These are phyloP conservation scores for Tetrax tetrax DNA, from an alignment of 2,113 vertebrate species.

Conservation along the genomic window DNA sequence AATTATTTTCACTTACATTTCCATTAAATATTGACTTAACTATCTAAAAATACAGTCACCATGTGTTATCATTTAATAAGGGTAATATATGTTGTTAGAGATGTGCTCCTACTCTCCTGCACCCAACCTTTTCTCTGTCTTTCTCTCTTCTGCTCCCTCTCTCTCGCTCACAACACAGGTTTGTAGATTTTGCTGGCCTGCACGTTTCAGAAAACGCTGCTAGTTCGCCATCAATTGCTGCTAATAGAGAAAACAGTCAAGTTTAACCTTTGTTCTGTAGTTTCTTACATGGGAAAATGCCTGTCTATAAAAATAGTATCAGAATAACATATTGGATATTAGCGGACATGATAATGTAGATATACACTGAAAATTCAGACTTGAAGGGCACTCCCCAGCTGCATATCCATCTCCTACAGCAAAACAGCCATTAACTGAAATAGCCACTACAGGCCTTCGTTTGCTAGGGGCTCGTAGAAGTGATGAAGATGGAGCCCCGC, in stretches of 20 bases:
- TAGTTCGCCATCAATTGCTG: not conserved
- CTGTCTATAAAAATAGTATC: not conserved
- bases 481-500: not conserved
- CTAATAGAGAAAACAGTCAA: not conserved
- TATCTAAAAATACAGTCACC: not conserved
- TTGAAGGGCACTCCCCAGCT: not conserved
- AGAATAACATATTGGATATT: not conserved
- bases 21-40: not conserved
- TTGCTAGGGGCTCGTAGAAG: not conserved
- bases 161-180: not conserved
- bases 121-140: not conserved
- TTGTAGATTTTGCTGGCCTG: not conserved
- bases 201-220: not conserved
- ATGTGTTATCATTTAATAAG: not conserved
- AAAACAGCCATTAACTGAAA: not conserved
- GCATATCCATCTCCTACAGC: not conserved
- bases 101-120: not conserved
- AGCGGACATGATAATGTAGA: not conserved
- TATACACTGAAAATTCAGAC: not conserved
- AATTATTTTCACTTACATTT: not conserved
- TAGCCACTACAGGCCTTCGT: conserved; percentile 20
- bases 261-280: not conserved
- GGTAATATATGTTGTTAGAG: not conserved
- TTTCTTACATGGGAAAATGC: not conserved
- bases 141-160: not conserved